Evolutionary conservation across 2,888 invertebrate species (phyloP), one percentile per base, ranked within the genome.

Genomic region (Drosophila mimica): DNA sequence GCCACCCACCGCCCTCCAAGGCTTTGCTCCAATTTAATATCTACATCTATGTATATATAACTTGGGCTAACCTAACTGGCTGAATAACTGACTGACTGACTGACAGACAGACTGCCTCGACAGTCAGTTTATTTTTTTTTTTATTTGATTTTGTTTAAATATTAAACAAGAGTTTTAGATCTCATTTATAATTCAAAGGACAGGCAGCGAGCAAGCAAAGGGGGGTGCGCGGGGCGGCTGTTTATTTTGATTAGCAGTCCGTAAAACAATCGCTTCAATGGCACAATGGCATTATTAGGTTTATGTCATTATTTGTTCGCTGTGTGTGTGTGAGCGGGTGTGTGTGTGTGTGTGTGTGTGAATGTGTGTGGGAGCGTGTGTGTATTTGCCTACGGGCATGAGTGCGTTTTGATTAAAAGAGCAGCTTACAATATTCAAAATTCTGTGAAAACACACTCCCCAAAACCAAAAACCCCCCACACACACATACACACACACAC

Each of bases 101-200:
- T 34, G 20, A 34, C 13, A 20, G 52, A 15, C 52, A 34, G 34
- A 8, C 34, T 56, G 65, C 25, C 72, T 34, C 17, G 71, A 49
- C 68, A 74, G 83, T 62, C 79, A 67, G 60, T 13, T 56, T 54
- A 57, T 71, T 67, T 68, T 74, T 62, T 63, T 75, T 74, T 70
- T 87, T 68, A 89, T 89, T 89, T 87, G 85, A 89, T 87, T 87
- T 87, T 87, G 88, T 89, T 89, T 89, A 89, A 87, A 87, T 87
- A 87, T 87, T 87, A 80, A 87, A 89, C 85, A 77, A 80, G 85
- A 87, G 78, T 85, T 89, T 89, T 89, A 87, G 89, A 70, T 83
- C 82, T 87, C 71, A 89, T 87, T 81, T 85, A 85, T 87, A 85
- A 89, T 89, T 74, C 88, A 87, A 70, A 70, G 67, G 72, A 57